Conservation (phyloP, 2,113 vertebrate species). For the Macroglossus sobrinus region DNA sequence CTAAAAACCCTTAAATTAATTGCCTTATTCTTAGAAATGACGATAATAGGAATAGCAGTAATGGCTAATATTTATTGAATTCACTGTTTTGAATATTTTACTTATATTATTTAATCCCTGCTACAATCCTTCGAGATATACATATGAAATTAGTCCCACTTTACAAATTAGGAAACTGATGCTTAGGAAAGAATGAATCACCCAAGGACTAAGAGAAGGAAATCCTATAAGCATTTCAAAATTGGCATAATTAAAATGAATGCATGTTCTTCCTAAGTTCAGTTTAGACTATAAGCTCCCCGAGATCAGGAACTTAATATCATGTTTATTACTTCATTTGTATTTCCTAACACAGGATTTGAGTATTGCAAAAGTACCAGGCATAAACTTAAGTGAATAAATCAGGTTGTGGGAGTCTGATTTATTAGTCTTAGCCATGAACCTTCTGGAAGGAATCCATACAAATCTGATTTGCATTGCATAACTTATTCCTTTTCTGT, state of each 20-base stretch:
- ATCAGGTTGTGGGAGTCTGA: not conserved
- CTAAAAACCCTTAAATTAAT: not conserved
- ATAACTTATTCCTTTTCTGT: not conserved
- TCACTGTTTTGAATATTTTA: constrained; percentile 25
- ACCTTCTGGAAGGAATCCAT: not conserved
- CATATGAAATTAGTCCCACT: not conserved
- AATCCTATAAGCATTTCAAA: not conserved
- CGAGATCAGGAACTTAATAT: not conserved
- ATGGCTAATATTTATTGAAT: not conserved
- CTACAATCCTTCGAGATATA: not conserved
- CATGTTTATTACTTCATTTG: constrained; percentile 17
- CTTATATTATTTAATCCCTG: not conserved
- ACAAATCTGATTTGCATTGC: not conserved
- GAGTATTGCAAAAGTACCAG: not conserved
- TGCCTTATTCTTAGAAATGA: not conserved
- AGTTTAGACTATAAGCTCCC: constrained; percentile 7
- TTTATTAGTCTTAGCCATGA: constrained; percentile 35
- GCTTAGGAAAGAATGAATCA: constrained; percentile 6
- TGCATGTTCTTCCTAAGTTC: not conserved
- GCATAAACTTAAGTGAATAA: not conserved
- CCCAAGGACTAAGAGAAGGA: not conserved
- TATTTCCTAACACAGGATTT: not conserved
- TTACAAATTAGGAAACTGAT: constrained; percentile 17
- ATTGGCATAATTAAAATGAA: not conserved
- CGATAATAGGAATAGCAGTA: not conserved